Conservation (phyloP, 2,797 vertebrate genomes). For the Emys orbicularis region DNA sequence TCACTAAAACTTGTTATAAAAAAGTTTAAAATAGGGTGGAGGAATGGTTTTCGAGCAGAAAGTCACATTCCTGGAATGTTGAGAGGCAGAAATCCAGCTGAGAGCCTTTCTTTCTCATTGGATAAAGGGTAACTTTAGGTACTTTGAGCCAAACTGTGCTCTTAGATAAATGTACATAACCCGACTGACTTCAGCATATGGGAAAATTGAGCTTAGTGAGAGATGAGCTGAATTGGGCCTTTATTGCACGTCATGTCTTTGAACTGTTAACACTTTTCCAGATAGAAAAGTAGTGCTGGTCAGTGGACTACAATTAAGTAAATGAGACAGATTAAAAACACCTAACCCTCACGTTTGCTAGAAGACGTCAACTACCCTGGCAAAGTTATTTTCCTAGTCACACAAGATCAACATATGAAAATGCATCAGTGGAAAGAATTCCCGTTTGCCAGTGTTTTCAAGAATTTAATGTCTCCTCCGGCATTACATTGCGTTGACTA, state of each 20-base stretch:
- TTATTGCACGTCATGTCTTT: neutral
- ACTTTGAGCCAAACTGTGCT: neutral
- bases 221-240: neutral
- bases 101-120: neutral
- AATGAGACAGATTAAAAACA: neutral
- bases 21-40: neutral
- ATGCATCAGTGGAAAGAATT: neutral
- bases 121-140: rapidly evolving
- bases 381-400: neutral
- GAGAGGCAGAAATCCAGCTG: neutral
- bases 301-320: neutral
- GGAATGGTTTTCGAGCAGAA: neutral
- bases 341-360: neutral
- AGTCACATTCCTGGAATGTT: neutral
- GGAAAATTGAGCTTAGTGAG: neutral
- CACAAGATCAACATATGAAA: neutral
- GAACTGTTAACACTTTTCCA: neutral
- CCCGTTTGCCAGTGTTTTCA: neutral
- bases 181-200: rapidly evolving
- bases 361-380: neutral
- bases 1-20: neutral
- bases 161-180: neutral
- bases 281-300: neutral
- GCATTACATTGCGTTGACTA: neutral
- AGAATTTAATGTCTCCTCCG: neutral